Base-by-base conservation (phyloP, 2,797 vertebrate genomes). In the Acanthis flammea region DNA sequence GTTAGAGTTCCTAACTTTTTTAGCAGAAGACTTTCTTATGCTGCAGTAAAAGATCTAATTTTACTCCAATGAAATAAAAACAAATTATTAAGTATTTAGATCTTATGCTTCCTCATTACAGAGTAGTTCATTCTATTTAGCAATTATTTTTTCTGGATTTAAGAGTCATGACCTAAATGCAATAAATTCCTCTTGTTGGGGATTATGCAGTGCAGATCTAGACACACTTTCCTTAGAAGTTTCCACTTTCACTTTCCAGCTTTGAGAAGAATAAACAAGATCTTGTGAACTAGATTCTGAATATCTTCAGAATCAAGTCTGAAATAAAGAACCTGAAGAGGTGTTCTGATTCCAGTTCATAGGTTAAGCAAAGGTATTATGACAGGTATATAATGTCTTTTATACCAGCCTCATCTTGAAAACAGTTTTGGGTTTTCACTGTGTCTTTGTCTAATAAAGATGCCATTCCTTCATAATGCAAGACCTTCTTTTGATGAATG, bases 241-340 rank as follows among this genome's bases (percentile, higher is more conserved):
- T 74, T 83, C 37, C 0, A 0, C 13, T 71, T 83, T 33, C 0
- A 0, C n/a, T 79, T 42, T 65, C 53, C 19, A 94, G 18, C 53
- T 82, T 76, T 66, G 19, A 7, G 48, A 92, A 79, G 41, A 91
- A 70, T 39, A 77, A 82, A 48, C 5, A 71, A 54, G n/a, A 77
- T 18, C 12, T 51, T 58, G 16, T 72, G 45, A 88, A 57, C 53
- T 45, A 75, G 11, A 80, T 66, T 61, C 39, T 50, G 58, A 75
- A 3, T 47, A 86, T 19, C 31, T 63, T 33, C 35, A 65, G 14
- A 54, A 23, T 15, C 7, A 72, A 79, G 12, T 79, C 10, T 72
- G 66, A 87, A 91, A 58, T 51, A 68, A 88, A 80, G 45, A 73
- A 61, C 7, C 55, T 28, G 45, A 33, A 41, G 19, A 5, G 2